Base-by-base conservation (phyloP, 92 coral and sea anemone species). In the Epizoanthus illoricatus region DNA sequence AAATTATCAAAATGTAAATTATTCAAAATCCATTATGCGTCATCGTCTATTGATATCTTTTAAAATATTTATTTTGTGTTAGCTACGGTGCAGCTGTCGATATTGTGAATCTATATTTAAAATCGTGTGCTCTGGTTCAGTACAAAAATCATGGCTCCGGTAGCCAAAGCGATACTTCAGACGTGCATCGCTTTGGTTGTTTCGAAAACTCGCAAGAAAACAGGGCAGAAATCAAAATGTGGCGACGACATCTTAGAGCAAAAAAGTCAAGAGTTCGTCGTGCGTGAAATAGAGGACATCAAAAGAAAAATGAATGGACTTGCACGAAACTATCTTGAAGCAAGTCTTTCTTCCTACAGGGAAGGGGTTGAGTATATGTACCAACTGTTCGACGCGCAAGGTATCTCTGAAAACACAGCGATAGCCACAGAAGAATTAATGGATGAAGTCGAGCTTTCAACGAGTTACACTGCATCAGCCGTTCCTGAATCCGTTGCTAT, bases 241-340 rank as follows among this genome's bases (percentile, higher is more conserved):
- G 83, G 75, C 23, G 87, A 81, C 57, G 87, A 85, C 81, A 83
- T 76, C 58, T 54, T 83, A 45, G 79, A 85, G 54, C 66, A 84
- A 54, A 55, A 45, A 6, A 74, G 70, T 28, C 83, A 75, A 15
- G 64, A 56, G 2, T 65, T 84, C 10, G 42, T 84, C 62, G 75
- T 84, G 43, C 71, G 87, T 15, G 84, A 75, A 84, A 76, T 75
- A 12, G 83, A 84, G 60, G 84, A 75, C 39, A 84, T 75, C 40
- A 84, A 84, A 12, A 63, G 60, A 12, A 84, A 84, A 42, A 45
- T 75, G 54, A 73, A 84, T 23, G 84, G 87, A 5, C 42, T 62
- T 60, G 63, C 87, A n/a, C 64, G 75, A 13, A 75, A 47, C 42
- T n/a, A 52, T 9, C 39, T 84, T 28, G 4, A 47, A 28, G 43